Evolutionary conservation across 1,140 invertebrate species (phyloP), one percentile per base, ranked within the genome.

Genomic region (Gryllus bimaculatus): DNA sequence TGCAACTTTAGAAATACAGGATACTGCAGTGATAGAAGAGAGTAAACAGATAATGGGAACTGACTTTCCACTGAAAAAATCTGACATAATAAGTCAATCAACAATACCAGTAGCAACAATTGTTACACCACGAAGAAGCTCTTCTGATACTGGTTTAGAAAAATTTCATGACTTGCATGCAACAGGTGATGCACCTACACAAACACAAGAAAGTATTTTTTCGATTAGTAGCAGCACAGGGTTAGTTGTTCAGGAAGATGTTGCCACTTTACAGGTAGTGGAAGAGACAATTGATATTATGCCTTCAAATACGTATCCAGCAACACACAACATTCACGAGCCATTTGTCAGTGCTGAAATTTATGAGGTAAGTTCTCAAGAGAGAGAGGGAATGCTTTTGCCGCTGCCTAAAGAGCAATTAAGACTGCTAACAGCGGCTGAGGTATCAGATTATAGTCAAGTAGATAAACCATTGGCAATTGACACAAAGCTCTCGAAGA

Each of bases 241-340:
- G 12, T 74, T 82, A 78, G 79, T 75, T 54, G 21, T 79, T 79
- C 54, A 80, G 47, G 81, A 82, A 80, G 80, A 82, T 47, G 73
- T 82, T 74, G 48, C 80, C 18, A 75, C 80, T 77, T 76, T 78
- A n/a, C 48, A 48, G 10, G 73, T 54, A 49, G 75, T 76, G 8
- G 73, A 66, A 75, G 79, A 73, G 26, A 76, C 75, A n/a, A 47
- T 79, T 47, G 8, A 54, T n/a, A 18, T 15, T 8, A 78, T 12
- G 75, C 73, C 26, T 74, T 47, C 73, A 39, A 73, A 75, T 75
- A 20, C 48, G 18, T n/a, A 13, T 47, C 8, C 73, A 48, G 48
- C 20, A 21, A 21, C 20, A 47, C 47, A 8, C 47, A 47, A 47
- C 20, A n/a, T n/a, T 75, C n/a, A 8, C 39, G 54, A 20, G 39